Conservation (phyloP, 2,888 invertebrate genomes). For the Monopis laevigella region DNA sequence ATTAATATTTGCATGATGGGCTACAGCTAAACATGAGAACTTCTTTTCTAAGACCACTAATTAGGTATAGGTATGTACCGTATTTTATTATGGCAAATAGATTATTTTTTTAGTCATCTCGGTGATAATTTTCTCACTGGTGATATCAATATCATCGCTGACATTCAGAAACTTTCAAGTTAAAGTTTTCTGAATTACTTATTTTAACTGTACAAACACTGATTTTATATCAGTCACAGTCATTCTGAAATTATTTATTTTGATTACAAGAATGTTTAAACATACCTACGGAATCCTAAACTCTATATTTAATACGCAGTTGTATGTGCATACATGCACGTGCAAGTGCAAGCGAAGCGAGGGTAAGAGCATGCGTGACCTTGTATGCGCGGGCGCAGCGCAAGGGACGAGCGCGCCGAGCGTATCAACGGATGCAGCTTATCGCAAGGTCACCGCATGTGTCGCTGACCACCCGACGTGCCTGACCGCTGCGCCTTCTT, state of each 20-base stretch:
- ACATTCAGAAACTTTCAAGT: too few relatives aligned
- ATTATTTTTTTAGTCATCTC: too few relatives aligned
- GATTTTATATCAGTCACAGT: too few relatives aligned
- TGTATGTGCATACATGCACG: conserved; percentile 1
- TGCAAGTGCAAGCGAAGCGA: conserved; percentile 1
- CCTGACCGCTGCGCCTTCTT: conserved; percentile 15
- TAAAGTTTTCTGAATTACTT: not conserved
- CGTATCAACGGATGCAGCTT: conserved; percentile 51
- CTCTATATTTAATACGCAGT: not conserved
- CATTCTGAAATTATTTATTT: not conserved
- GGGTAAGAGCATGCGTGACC: conserved; percentile 30
- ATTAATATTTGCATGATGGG: too few relatives aligned
- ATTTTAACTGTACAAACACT: not conserved
- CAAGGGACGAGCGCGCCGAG: conserved; percentile 20
- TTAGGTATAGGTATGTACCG: too few relatives aligned
- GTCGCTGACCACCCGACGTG: conserved; percentile 27
- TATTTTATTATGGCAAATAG: too few relatives aligned
- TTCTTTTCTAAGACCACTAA: too few relatives aligned
- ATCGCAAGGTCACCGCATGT: conserved; percentile 42
- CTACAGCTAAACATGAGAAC: too few relatives aligned
- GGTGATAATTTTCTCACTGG: too few relatives aligned
- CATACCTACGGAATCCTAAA: not conserved
- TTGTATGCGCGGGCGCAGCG: conserved; percentile 43
- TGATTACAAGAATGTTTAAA: not conserved
- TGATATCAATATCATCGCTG: too few relatives aligned